Evolutionary conservation across 2,888 invertebrate species (phyloP).

Genomic region (Diachrysia chrysitis): DNA sequence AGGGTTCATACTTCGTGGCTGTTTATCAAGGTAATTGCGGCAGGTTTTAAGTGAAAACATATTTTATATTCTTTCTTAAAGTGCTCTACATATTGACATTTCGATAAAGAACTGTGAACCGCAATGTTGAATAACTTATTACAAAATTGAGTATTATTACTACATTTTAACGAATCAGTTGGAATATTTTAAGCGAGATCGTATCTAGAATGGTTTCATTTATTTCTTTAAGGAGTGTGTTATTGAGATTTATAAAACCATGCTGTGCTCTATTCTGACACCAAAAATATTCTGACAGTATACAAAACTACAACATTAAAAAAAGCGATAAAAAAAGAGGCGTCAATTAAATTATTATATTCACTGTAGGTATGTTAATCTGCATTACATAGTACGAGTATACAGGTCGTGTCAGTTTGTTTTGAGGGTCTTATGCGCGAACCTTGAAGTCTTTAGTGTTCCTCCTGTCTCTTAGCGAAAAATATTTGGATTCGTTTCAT

Average conservation of each 20-base stretch:
- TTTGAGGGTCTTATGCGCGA: conserved; percentile 38
- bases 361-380: conserved; percentile 5
- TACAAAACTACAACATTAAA: too few relatives aligned
- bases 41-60: conserved; percentile 82
- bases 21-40: conserved; percentile 81
- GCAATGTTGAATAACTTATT: conserved; percentile 44
- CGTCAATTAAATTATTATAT: background rate
- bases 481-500: conserved; percentile 46
- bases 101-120: conserved; percentile 34
- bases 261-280: conserved; percentile 8
- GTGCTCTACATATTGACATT: conserved; percentile 81
- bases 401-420: conserved; percentile 27
- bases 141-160: conserved; percentile 38
- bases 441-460: conserved; percentile 53
- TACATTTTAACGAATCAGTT: background rate
- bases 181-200: conserved; percentile 16
- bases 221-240: background rate
- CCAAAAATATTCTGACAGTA: background rate
- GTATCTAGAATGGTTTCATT: conserved; percentile 6
- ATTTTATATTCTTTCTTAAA: conserved; percentile 79
- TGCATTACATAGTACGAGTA: conserved; percentile 11
- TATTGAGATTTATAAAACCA: conserved; percentile 10
- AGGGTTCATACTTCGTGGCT: conserved; percentile 75
- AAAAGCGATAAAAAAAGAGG: too few relatives aligned
- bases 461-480: conserved; percentile 49